These are phyloP conservation scores for Oscheius sp. DNA, from an alignment of 1,140 invertebrate genomes.

Conservation along the genomic window DNA sequence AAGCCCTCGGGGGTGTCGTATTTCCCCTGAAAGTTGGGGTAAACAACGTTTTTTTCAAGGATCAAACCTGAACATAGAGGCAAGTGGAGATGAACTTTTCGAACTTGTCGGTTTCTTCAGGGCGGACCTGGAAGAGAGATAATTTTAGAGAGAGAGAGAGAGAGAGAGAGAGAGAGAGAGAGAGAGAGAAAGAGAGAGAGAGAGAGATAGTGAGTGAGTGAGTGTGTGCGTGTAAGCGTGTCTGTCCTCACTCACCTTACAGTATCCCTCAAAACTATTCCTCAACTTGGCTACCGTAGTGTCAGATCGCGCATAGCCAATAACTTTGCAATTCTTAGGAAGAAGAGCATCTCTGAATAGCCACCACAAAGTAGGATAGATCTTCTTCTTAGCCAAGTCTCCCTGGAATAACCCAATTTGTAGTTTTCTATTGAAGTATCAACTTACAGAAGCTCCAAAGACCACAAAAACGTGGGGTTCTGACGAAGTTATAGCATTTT, in stretches of 20 bases:
- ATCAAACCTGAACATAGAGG: constrained; percentile 69
- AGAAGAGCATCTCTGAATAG: constrained; percentile 70
- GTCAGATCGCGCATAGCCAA: constrained; percentile 77
- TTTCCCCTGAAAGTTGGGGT: constrained; percentile 38
- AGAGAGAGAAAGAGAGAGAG: no score
- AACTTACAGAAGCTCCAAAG: constrained; percentile 62
- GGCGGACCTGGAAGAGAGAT: constrained; percentile 44
- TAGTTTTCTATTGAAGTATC: not conserved
- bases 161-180: not conserved
- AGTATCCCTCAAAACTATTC: not conserved
- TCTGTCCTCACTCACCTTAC: not conserved
- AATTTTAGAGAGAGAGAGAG: not conserved
- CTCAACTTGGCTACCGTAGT: not conserved
- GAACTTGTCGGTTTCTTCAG: constrained; percentile 73
- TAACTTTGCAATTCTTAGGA: constrained; percentile 80
- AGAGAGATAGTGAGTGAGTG: no score
- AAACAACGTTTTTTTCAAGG: not conserved
- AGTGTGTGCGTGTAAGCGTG: no score
- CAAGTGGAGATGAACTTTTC: constrained; percentile 85
- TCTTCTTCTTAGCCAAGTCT: constrained; percentile 96
- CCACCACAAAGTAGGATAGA: constrained; percentile 93
- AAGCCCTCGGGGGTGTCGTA: constrained; percentile 56
- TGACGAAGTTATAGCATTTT: constrained; percentile 40
- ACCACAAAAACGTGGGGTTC: constrained; percentile 62
- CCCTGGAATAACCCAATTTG: constrained; percentile 65